A percentile compares a stretch with the other conserved stretches of the same genome.
These are phyloP conservation scores for Cavia porcellus DNA, from an alignment of 2,113 vertebrate genomes.

Conservation along the genomic window DNA sequence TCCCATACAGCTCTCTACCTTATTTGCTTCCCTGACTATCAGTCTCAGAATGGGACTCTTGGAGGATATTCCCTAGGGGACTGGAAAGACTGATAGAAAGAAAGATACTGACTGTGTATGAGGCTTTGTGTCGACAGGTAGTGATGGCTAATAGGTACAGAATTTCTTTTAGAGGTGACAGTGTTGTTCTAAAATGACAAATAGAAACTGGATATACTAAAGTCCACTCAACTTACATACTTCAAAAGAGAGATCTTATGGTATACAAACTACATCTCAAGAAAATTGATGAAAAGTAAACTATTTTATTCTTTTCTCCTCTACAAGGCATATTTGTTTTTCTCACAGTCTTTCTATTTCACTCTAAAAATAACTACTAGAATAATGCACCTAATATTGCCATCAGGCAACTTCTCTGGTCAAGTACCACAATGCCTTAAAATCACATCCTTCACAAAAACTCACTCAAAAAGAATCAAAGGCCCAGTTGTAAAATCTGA, in stretches of 20 bases:
- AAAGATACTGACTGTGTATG: too few species aligned
- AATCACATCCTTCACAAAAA: not conserved
- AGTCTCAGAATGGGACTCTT: not conserved
- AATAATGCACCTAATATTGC: not conserved
- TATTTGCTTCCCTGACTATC: not conserved
- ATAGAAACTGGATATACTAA: not conserved
- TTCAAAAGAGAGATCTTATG: not conserved
- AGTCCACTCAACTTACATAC: not conserved
- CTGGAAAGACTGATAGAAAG: not conserved
- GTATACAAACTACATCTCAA: not conserved
- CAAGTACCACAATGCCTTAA: not conserved
- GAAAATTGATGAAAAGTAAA: not conserved
- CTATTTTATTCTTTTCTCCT: not conserved
- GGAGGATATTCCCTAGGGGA: not conserved
- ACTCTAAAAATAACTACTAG: not conserved
- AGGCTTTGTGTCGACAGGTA: not conserved
- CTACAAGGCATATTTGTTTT: not conserved
- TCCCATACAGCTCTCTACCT: not conserved
- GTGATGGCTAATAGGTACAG: not conserved
- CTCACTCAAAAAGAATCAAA: not conserved
- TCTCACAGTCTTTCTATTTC: not conserved
- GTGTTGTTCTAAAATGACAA: not conserved
- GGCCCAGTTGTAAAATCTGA: not conserved
- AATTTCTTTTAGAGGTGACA: not conserved
- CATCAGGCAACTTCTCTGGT: not conserved